Base-by-base conservation (phyloP, 2,888 invertebrate genomes). In the Anoplius nigerrimus region DNA sequence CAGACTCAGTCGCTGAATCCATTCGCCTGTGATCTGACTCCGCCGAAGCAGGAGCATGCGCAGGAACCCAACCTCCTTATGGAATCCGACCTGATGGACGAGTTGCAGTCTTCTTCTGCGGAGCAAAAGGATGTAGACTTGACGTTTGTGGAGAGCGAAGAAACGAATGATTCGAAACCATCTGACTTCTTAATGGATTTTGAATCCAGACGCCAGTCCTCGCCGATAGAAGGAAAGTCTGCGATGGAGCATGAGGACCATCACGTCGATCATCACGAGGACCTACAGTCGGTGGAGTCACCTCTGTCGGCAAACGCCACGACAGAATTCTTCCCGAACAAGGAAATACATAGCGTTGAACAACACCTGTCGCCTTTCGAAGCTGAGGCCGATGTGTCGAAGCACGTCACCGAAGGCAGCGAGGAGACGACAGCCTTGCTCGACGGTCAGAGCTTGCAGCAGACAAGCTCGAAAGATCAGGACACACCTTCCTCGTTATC, bases 401-500 rank as follows among this genome's bases (percentile, higher is more conserved):
- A 66, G 2, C 65, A 46, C 0, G 42, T 66, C 0, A 71, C 60
- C n/a, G 74, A 74, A 27, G 6, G 61, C 15, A 66, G 67, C 57
- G 68, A 65, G 4, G 67, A 74, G 0, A 43, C 57, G 0, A 27
- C 11, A 8, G 34, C 34, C 11, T 6, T 34, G 11, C 52, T n/a
- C 15, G 24, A 15, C 21, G 21, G 21, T 6, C 24, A 21, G 52
- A 52, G 52, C 3, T 27, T 55, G 16, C 24, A 18, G 27, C 21
- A 18, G 18, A 8, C 71, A 71, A 16, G 6, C 21, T 16, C 22
- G 6, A 68, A 58, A 15, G 73, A 63, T 2, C 27, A 45, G 0
- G 57, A 64, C 0, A 71, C 74, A 1, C 61, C 73, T 16, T 63
- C 64, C 1, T 72, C 72, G 8, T 0, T 74, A 22, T 74, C 74